Conservation (phyloP, 1,140 invertebrate species). For the Aplysia californica region DNA sequence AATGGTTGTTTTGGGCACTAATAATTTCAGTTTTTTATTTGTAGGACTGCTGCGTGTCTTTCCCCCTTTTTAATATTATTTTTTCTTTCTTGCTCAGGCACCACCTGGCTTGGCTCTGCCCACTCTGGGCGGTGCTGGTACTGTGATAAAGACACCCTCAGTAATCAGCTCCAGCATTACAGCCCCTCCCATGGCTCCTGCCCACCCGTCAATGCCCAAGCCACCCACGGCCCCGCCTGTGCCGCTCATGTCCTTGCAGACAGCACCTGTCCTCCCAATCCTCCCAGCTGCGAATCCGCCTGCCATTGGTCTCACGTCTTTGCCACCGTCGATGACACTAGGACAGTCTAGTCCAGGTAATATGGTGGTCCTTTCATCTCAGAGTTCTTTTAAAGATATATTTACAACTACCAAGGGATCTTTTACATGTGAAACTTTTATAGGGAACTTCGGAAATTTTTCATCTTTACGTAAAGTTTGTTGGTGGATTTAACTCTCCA, state of each 20-base stretch:
- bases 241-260: conserved; percentile 22
- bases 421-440: too few species aligned
- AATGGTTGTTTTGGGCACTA: too few species aligned
- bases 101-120: conserved; percentile 58
- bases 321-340: conserved; percentile 1
- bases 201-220: conserved; percentile 31
- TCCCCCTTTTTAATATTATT: too few species aligned
- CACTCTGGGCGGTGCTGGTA: conserved; percentile 38
- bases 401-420: too few species aligned
- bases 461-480: not conserved
- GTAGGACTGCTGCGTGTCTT: too few species aligned
- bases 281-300: conserved; percentile 22
- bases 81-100: too few species aligned
- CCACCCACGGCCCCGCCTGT: conserved; percentile 33
- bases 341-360: conserved; percentile 18
- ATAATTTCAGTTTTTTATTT: too few species aligned
- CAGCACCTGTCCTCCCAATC: conserved; percentile 15
- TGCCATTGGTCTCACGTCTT: conserved; percentile 25
- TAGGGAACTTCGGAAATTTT: not conserved
- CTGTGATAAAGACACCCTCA: conserved; percentile 25
- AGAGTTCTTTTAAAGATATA: not conserved
- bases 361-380: not conserved
- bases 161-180: conserved; percentile 55
- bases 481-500: too few species aligned
- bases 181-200: conserved; percentile 41